Base-by-base conservation (phyloP, 2,797 vertebrate genomes). In the Argya squamiceps region DNA sequence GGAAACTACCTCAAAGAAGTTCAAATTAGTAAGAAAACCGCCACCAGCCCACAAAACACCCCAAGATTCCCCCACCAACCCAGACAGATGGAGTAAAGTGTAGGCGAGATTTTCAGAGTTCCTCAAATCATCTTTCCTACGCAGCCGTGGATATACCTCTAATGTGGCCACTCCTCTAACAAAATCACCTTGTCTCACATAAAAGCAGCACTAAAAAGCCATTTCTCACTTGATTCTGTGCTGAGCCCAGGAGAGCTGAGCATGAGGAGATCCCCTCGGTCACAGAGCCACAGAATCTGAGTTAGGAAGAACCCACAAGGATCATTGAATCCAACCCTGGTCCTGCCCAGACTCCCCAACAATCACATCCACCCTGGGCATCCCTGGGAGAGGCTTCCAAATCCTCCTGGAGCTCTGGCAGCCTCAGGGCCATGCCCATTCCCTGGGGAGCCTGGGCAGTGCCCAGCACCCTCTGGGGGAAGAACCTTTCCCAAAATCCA, bases 381-480 rank as follows among this genome's bases (percentile, higher is more conserved):
- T 9, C 20, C 46, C 46, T 74, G 44, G 16, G 0, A 73, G 76
- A 0, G 0, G 0, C 46, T 20, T 2, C 52, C 60, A 30, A 74
- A 39, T 0, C 0, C 24, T 46, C 21, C 68, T 39, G 52, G 30
- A 74, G 39, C 68, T 67, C 39, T 36, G 46, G 46, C 52, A 80
- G 44, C 39, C 68, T 59, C 9, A 0, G 53, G 24, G 46, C 46
- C 0, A 0, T 4, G 39, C 1, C 21, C 34, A 16, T 46, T 46
- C 60, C 23, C 37, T 80, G 52, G 37, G 44, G n/a, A 59, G 52
- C 14, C 39, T 34, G 60, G 4, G 2, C 60, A 73, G 20, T 26
- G 23, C 52, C 58, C 52, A 37, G 29, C 37, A 65, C 4, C 27
- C 21, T 22, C 44, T 34, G 14, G 52, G n/a, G 32, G 5, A 21